Conservation (phyloP, 2,797 vertebrate genomes). For the Gambelia wislizenii region DNA sequence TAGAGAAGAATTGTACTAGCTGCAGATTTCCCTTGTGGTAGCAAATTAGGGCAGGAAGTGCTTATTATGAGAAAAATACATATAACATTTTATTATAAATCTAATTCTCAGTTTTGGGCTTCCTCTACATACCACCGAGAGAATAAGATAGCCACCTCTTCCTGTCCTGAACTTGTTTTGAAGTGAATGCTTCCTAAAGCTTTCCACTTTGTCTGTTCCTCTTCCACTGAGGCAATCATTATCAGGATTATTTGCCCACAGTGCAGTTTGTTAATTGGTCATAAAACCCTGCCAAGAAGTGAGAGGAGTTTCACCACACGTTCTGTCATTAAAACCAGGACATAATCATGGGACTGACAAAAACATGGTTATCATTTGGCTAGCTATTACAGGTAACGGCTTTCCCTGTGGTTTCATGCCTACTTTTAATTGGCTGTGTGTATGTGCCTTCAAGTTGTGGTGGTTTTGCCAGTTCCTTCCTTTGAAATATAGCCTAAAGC, state of each 20-base stretch:
- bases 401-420: neutral
- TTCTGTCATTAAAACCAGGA: neutral
- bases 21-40: neutral
- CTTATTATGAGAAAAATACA: constrained; percentile 6
- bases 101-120: neutral
- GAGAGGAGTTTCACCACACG: neutral
- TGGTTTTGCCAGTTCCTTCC: too few species aligned
- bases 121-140: neutral
- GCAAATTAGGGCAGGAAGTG: neutral
- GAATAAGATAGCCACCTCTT: constrained; percentile 30
- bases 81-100: neutral
- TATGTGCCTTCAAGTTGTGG: too few species aligned
- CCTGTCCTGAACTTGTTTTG: constrained; percentile 44
- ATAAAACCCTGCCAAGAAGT: neutral
- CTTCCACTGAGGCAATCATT: too few species aligned
- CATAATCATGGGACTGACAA: too few species aligned
- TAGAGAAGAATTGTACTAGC: neutral
- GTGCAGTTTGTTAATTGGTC: neutral
- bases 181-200: constrained; percentile 52
- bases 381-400: neutral
- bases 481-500: too few species aligned
- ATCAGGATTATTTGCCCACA: neutral
- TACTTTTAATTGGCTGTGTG: neutral
- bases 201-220: constrained; percentile 40
- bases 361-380: neutral